phyloP scores from a whole-genome alignment of 1,140 invertebrate genomes.

The Lasioglossum albipes region DNA sequence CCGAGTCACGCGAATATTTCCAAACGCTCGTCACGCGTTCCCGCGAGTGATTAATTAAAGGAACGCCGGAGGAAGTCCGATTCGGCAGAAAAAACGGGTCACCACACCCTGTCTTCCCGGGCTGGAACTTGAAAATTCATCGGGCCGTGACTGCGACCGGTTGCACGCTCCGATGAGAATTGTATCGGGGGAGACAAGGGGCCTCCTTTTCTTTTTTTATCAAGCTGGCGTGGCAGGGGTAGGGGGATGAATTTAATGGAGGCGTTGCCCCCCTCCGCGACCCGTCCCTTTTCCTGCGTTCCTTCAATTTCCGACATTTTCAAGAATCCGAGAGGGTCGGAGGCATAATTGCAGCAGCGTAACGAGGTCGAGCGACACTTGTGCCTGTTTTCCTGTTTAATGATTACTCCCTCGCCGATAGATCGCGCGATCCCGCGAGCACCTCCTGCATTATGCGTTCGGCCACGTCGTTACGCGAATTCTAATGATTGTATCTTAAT shows the following conservation, averaged over 20 bases:
- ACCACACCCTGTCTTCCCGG: conserved; percentile 15
- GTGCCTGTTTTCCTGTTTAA: conserved; percentile 39
- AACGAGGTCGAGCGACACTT: conserved; percentile 46
- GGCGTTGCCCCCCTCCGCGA: neutral
- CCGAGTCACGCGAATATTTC: too few relatives aligned
- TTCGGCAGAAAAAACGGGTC: conserved; percentile 42
- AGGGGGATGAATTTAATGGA: conserved; percentile 42
- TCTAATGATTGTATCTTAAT: neutral
- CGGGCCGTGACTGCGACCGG: conserved; percentile 27
- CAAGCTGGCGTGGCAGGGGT: neutral
- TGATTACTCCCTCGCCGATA: conserved; percentile 38
- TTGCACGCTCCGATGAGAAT: conserved; percentile 34
- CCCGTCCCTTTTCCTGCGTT: neutral
- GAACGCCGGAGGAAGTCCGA: neutral
- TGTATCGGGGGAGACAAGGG: conserved; percentile 32
- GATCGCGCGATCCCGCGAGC: conserved; percentile 15
- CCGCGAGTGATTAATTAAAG: conserved; percentile 22
- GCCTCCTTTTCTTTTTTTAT: conserved; percentile 19
- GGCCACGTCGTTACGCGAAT: neutral
- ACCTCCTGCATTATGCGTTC: neutral
- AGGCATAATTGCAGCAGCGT: conserved; percentile 33
- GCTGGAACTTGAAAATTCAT: conserved; percentile 29
- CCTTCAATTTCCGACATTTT: conserved; percentile 47
- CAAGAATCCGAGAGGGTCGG: conserved; percentile 36
- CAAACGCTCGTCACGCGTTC: neutral